Evolutionary conservation across 2,113 vertebrate species (phyloP), one percentile per base, ranked within the genome.

Genomic region (Thunnus thynnus): DNA sequence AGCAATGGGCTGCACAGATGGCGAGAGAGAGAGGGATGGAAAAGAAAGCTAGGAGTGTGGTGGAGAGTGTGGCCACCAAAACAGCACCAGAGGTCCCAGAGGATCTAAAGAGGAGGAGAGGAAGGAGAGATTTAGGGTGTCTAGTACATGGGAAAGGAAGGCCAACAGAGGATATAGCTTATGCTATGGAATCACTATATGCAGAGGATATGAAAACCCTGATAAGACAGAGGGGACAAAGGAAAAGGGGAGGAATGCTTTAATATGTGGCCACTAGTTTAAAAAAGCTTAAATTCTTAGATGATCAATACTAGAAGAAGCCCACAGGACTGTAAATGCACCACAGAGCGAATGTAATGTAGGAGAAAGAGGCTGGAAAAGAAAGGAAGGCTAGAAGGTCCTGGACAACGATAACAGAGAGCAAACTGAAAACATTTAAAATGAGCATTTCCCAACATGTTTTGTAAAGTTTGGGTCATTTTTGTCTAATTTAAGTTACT

Each of bases 121-220:
- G 41, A 47, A 68, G 74, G 30, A 55, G 56, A 51, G 72, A 72
- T 47, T 54, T 54, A 76, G 63, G 6, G 8, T 41, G 36, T 41
- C 7, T 41, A 41, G 36, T 41, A 41, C 36, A 60, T 20, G 32
- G 68, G 65, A 58, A 64, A 64, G 52, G 52, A 52, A 66, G 71
- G 57, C 7, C 27, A 60, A 63, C 32, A 54, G 80, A 56, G 55
- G 75, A 87, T 75, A 56, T 48, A 56, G 71, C 70, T 72, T 64
- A 81, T 50, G 69, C 63, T 68, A 65, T 78, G 67, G 55, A 83
- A 61, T 64, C 36, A 32, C 46, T 60, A 55, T 60, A 66, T 36
- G 47, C 75, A 88, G 72, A 85, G 78, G 86, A 67, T 76, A 36
- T 0, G 52, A 76, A 94, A 84, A 93, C 91, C 71, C 85, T 85